phyloP scores from a whole-genome alignment of 2,888 invertebrate genomes.

The Heliconius hortense region DNA sequence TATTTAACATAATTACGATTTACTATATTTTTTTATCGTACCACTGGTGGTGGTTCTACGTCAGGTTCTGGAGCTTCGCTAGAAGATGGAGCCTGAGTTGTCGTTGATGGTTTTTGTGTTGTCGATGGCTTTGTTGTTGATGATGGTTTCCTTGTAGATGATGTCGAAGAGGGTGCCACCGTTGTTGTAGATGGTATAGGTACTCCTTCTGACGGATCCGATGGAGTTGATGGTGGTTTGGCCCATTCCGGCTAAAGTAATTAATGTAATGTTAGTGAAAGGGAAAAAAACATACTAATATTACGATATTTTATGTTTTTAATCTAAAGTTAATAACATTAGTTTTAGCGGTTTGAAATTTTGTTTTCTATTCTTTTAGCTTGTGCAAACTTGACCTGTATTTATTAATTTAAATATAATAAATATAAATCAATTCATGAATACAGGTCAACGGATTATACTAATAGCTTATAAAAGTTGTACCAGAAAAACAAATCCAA shows the following conservation, averaged over 20 bases:
- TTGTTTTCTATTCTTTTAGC: too few relatives aligned
- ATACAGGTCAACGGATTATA: constrained; percentile 20
- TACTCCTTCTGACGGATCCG: constrained; percentile 77
- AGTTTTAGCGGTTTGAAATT: too few relatives aligned
- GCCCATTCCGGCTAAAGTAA: constrained; percentile 89
- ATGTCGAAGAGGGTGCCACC: constrained; percentile 49
- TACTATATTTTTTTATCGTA: constrained; percentile 28
- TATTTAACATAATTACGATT: neutral
- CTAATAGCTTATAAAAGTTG: constrained; percentile 25
- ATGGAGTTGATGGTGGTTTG: constrained; percentile 87
- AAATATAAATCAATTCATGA: neutral
- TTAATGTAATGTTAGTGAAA: neutral
- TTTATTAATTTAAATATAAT: too few relatives aligned
- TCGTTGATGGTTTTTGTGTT: constrained; percentile 45
- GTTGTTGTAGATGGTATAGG: constrained; percentile 55
- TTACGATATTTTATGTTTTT: too few relatives aligned
- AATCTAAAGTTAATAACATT: too few relatives aligned
- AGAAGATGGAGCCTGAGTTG: constrained; percentile 43
- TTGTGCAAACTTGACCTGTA: too few relatives aligned
- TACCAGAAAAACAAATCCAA: constrained; percentile 28
- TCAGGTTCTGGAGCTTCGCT: constrained; percentile 45
- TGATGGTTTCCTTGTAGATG: constrained; percentile 48
- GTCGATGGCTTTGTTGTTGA: constrained; percentile 48
- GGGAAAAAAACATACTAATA: too few relatives aligned
- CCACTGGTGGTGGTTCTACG: constrained; percentile 54